Conservation (phyloP, 2,888 invertebrate species). For the Digitonthophagus gazella region DNA sequence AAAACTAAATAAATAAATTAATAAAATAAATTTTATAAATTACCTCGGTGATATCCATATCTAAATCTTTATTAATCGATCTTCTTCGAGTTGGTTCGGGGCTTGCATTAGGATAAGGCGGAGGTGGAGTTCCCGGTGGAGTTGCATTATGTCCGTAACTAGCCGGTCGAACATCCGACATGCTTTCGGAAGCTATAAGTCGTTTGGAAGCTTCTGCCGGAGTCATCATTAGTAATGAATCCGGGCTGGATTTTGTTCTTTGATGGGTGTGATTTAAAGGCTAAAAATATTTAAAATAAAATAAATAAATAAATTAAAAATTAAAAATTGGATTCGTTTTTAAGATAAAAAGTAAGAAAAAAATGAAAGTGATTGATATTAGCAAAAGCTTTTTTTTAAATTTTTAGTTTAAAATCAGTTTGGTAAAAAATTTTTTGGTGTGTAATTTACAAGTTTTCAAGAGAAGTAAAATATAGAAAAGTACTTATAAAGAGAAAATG, state of each 20-base stretch:
- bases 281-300: constrained; percentile 37
- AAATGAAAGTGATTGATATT: background rate
- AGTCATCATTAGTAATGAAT: constrained; percentile 52
- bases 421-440: no score
- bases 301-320: no score
- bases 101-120: constrained; percentile 64
- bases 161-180: constrained; percentile 56
- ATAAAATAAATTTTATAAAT: no score
- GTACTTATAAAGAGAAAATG: no score
- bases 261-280: constrained; percentile 57
- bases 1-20: background rate
- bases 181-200: constrained; percentile 60
- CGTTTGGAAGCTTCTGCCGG: constrained; percentile 51
- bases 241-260: constrained; percentile 65
- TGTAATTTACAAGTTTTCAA: no score
- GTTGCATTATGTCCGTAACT: constrained; percentile 55
- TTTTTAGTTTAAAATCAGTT: background rate
- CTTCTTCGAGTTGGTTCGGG: constrained; percentile 43
- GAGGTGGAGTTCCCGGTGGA: constrained; percentile 86
- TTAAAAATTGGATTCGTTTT: no score
- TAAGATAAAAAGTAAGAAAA: no score
- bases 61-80: constrained; percentile 36
- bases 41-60: constrained; percentile 39
- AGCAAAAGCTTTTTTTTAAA: background rate
- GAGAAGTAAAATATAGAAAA: no score